phyloP scores from a whole-genome alignment of 1,140 invertebrate genomes.

The Nasonia vitripennis region DNA sequence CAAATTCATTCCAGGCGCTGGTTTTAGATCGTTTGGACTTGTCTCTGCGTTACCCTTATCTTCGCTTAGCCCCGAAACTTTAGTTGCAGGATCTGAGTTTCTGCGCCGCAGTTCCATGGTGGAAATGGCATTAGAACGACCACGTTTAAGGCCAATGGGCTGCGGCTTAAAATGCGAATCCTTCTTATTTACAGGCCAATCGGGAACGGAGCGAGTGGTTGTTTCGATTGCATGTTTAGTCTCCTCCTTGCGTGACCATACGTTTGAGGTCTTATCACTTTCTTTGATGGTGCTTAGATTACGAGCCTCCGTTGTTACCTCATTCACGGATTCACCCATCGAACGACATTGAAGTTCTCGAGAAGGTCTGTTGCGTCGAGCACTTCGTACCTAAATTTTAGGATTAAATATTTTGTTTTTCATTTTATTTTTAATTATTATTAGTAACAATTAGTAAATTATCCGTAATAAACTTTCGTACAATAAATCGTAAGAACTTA shows the following conservation, averaged over 20 bases:
- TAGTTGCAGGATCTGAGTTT: conserved; percentile 84
- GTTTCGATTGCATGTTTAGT: conserved; percentile 56
- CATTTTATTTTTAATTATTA: not conserved
- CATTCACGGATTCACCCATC: conserved; percentile 70
- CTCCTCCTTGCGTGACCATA: conserved; percentile 65
- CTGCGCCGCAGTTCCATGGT: conserved; percentile 78
- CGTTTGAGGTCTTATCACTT: conserved; percentile 64
- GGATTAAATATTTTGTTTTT: not conserved
- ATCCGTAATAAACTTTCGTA: not conserved
- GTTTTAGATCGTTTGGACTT: conserved; percentile 69
- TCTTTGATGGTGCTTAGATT: conserved; percentile 72
- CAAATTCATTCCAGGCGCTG: conserved; percentile 70
- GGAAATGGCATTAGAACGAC: conserved; percentile 71
- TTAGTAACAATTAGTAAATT: not conserved
- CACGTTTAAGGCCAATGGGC: conserved; percentile 71
- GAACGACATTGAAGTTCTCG: conserved; percentile 70
- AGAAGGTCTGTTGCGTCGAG: conserved; percentile 68
- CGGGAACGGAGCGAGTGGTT: conserved; percentile 64
- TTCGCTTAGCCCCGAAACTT: conserved; percentile 68
- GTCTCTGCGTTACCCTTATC: conserved; percentile 67
- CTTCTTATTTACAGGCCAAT: conserved; percentile 71
- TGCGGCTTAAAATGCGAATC: conserved; percentile 63
- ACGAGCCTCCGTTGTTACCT: conserved; percentile 61
- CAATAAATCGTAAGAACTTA: conserved; percentile 54
- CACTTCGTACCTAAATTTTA: conserved; percentile 56